phyloP scores from a whole-genome alignment of 2,888 invertebrate species.

The Ephialtes manifestator region DNA sequence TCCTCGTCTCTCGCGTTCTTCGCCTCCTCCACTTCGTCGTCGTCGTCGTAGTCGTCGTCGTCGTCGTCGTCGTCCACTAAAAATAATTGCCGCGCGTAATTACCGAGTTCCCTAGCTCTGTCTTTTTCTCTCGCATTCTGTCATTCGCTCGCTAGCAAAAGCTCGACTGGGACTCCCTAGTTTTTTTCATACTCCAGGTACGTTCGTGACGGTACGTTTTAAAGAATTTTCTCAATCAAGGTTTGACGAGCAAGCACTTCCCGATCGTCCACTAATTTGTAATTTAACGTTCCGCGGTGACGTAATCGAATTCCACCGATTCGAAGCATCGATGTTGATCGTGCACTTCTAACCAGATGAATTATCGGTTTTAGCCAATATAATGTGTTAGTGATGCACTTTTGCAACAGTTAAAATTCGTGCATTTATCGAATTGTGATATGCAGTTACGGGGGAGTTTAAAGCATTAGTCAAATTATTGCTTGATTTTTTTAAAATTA shows the following conservation, averaged over 20 bases:
- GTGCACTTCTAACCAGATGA: neutral
- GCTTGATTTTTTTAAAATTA: no score
- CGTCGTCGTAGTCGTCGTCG: constrained; percentile 68
- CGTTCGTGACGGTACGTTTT: constrained; percentile 7
- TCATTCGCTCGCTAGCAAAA: constrained; percentile 23
- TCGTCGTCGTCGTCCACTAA: constrained; percentile 68
- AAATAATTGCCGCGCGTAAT: constrained; percentile 81
- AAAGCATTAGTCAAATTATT: no score
- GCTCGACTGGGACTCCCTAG: constrained; percentile 33
- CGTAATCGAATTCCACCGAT: constrained; percentile 45
- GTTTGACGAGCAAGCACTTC: constrained; percentile 57
- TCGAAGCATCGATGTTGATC: constrained; percentile 5
- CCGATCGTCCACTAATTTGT: constrained; percentile 49
- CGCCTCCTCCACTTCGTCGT: constrained; percentile 40
- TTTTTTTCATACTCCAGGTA: constrained; percentile 44
- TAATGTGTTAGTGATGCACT: neutral
- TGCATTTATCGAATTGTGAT: neutral
- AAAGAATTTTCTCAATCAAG: constrained; percentile 41
- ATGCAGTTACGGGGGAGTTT: neutral
- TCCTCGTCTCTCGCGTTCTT: constrained; percentile 41
- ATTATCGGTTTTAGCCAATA: neutral
- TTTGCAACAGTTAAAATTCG: neutral
- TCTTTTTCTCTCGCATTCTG: constrained; percentile 19
- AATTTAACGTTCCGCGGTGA: constrained; percentile 50
- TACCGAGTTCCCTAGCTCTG: constrained; percentile 74